phyloP scores from a whole-genome alignment of 2,113 vertebrate genomes.

The Rostratula benghalensis region DNA sequence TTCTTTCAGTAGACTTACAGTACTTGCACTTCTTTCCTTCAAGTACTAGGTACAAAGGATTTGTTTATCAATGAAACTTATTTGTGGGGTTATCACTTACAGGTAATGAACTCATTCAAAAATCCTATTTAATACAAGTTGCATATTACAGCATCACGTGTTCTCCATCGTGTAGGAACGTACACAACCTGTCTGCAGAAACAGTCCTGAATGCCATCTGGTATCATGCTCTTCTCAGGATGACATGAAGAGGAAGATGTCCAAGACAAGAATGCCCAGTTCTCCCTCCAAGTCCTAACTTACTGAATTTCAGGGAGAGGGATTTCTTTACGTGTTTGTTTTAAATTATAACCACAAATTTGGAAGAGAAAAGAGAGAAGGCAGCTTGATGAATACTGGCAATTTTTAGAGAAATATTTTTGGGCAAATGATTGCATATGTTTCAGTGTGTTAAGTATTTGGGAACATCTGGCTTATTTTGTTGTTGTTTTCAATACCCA shows the following conservation, averaged over 20 bases:
- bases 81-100: background rate
- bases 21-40: background rate
- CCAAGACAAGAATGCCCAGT: background rate
- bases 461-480: constrained; percentile 19
- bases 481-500: constrained; percentile 8
- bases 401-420: constrained; percentile 21
- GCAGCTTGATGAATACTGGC: constrained; percentile 32
- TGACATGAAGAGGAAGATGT: background rate
- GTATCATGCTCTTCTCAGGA: background rate
- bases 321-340: constrained; percentile 32
- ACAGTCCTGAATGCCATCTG: background rate
- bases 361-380: constrained; percentile 37
- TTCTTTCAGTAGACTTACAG: background rate
- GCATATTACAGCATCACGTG: background rate
- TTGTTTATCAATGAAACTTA: background rate
- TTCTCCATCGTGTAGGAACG: background rate
- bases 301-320: constrained; percentile 11
- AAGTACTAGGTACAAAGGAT: background rate
- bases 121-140: background rate
- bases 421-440: constrained; percentile 19
- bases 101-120: background rate
- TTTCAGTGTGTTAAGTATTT: constrained; percentile 21
- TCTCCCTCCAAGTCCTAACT: background rate
- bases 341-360: constrained; percentile 46
- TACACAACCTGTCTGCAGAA: background rate